phyloP scores from a whole-genome alignment of 1,140 invertebrate genomes.

The Drosophila orosa region DNA sequence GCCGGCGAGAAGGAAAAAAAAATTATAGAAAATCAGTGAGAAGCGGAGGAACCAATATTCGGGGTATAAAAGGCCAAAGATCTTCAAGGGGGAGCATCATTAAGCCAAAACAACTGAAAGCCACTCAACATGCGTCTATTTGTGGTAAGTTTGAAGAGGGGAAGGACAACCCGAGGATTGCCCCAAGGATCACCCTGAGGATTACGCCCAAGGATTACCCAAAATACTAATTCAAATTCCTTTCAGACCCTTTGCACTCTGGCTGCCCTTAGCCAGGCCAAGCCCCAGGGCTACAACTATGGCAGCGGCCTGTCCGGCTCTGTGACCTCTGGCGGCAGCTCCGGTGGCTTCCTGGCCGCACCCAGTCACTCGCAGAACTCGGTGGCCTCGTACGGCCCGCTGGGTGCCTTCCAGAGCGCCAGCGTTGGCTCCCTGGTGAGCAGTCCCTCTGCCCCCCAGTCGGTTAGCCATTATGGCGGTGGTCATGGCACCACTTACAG shows the following conservation, averaged over 20 bases:
- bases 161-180: not conserved
- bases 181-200: not conserved
- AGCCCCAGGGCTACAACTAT: conserved; percentile 80
- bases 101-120: conserved; percentile 66
- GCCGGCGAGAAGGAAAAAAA: conserved; percentile 42
- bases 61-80: conserved; percentile 72
- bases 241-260: conserved; percentile 65
- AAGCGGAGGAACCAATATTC: conserved; percentile 43
- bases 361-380: conserved; percentile 49
- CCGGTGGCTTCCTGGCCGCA: conserved; percentile 39
- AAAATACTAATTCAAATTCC: not conserved
- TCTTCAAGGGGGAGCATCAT: conserved; percentile 66
- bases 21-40: conserved; percentile 56
- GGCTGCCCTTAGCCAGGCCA: conserved; percentile 57
- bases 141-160: conserved; percentile 62
- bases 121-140: conserved; percentile 75
- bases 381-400: conserved; percentile 61
- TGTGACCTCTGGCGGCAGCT: conserved; percentile 15
- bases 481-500: conserved; percentile 8
- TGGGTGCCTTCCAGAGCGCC: conserved; percentile 68
- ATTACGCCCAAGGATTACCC: not conserved
- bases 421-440: conserved; percentile 64
- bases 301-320: conserved; percentile 70
- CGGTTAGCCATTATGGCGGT: conserved; percentile 22
- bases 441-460: conserved; percentile 20